These are phyloP conservation scores for Pocota personata DNA, from an alignment of 2,888 invertebrate species.

Conservation along the genomic window DNA sequence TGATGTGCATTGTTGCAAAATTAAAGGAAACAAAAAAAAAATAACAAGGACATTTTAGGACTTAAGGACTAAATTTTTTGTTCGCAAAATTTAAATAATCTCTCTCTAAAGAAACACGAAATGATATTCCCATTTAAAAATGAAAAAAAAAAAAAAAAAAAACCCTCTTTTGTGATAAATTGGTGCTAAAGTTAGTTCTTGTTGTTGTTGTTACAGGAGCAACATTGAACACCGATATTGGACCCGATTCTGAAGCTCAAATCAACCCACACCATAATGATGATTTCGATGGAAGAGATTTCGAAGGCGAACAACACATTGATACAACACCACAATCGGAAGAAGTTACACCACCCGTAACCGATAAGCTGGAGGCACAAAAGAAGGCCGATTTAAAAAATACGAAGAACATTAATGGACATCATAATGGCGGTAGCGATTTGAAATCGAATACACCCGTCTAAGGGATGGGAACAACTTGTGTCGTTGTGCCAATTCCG, in stretches of 20 bases:
- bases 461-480: conserved; percentile 71
- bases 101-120: conserved; percentile 5
- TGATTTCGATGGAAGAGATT: conserved; percentile 84
- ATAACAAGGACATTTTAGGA: conserved; percentile 12
- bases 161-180: conserved; percentile 18
- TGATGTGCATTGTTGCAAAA: conserved; percentile 55
- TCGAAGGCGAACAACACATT: conserved; percentile 81
- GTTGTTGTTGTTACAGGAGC: conserved; percentile 87
- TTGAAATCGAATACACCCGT: conserved; percentile 82
- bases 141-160: conserved; percentile 5
- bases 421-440: conserved; percentile 78
- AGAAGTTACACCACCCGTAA: conserved; percentile 82
- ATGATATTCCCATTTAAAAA: conserved; percentile 8
- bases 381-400: conserved; percentile 81
- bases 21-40: background rate
- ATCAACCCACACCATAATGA: conserved; percentile 85
- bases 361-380: conserved; percentile 81
- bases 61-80: conserved; percentile 4
- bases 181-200: conserved; percentile 83
- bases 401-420: conserved; percentile 78
- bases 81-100: background rate
- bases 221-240: conserved; percentile 85
- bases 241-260: conserved; percentile 86
- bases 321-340: conserved; percentile 81
- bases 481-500: conserved; percentile 64